These are phyloP conservation scores for Danio jaintianensis DNA, from an alignment of 2,797 vertebrate species.

Conservation along the genomic window DNA sequence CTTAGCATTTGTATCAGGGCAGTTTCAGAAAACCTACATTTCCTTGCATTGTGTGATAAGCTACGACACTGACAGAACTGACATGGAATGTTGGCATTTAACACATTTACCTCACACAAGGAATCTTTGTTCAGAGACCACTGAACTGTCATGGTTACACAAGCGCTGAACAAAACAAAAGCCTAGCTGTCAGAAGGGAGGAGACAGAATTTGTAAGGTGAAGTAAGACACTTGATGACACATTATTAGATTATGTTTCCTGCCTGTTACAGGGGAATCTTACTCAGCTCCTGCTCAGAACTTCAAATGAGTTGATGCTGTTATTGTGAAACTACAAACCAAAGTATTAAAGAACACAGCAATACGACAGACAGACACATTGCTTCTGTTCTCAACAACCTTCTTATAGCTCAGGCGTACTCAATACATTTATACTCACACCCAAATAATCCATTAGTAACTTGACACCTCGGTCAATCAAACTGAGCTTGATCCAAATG, in stretches of 20 bases:
- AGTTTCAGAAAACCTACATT: neutral
- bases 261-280: neutral
- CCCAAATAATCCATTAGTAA: neutral
- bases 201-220: neutral
- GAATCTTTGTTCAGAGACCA: slow-evolving; percentile 53
- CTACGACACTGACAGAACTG: slow-evolving; percentile 34
- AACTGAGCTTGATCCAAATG: too few relatives aligned
- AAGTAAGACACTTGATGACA: slow-evolving; percentile 4
- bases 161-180: slow-evolving; percentile 26
- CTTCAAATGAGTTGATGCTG: neutral
- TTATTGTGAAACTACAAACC: neutral
- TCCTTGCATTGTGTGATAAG: slow-evolving; percentile 7
- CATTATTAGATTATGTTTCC: slow-evolving; percentile 24
- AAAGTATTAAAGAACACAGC: neutral
- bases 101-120: slow-evolving; percentile 54
- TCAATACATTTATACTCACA: neutral
- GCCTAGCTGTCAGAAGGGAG: slow-evolving; percentile 18
- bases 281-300: neutral
- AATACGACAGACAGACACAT: neutral
- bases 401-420: neutral
- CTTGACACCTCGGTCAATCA: too few relatives aligned
- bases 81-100: slow-evolving; percentile 60
- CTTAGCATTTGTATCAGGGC: neutral
- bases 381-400: neutral
- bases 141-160: slow-evolving; percentile 58